Base-by-base conservation (phyloP, 2,888 invertebrate species). In the Brenthis daphne region DNA sequence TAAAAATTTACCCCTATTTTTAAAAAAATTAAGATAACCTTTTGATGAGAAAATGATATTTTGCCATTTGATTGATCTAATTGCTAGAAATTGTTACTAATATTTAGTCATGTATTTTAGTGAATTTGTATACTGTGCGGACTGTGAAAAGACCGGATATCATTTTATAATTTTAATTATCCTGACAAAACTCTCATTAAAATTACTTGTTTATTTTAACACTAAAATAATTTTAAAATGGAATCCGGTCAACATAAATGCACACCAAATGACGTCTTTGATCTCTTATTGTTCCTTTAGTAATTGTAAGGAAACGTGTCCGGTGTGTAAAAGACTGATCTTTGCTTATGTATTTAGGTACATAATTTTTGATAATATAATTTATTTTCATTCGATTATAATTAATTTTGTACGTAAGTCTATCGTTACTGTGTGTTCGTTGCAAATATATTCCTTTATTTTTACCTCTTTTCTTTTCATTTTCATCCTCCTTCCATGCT, bases 381-480 rank as follows among this genome's bases (percentile, higher is more conserved):
- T 76, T 82, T 86, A 85, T 82, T 85, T 84, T 85, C 85, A 85
- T 86, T 86, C 80, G 75, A 75, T 79, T 78, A 75, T 76, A 79
- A 75, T 77, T 77, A 80, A 77, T 76, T 79, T 85, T 84, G 80
- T 85, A 83, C 86, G 84, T 90, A 87, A 90, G 85, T 86, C 82
- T 86, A 83, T 88, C 89, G 92, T 92, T 90, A 90, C 80, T 86
- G 87, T 89, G 92, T 91, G 91, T 91, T 90, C 90, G 92, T 92
- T 92, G 90, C 92, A 92, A 92, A 92, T 92, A 92, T 91, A 92
- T 85, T 90, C 86, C 88, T 91, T 91, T 92, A 90, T 92, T 92
- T 90, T 88, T 88, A 90, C 83, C 86, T 88, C 85, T 87, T 43
- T 89, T 91, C 90, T 92, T 92, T 92, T 91, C 87, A 91, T 92